Evolutionary conservation across 2,113 vertebrate genomes (phyloP).

Genomic region (Passer montanus): DNA sequence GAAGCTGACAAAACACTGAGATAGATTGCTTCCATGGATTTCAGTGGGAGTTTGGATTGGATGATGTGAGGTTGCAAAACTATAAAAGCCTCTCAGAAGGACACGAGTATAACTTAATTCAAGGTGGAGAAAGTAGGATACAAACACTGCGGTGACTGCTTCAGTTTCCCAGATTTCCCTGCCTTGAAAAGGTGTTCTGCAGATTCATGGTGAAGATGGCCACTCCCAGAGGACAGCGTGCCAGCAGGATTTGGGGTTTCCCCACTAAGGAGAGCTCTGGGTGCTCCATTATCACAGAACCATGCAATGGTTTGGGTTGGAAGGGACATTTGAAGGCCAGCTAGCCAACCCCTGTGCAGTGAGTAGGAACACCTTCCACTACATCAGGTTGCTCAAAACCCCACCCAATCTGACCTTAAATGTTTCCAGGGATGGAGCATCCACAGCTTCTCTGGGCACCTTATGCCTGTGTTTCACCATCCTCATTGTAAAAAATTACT

Average conservation of each 20-base stretch:
- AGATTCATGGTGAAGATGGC: neutral
- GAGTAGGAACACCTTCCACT: neutral
- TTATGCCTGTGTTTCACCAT: neutral
- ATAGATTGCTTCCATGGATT: slow-evolving; percentile 30
- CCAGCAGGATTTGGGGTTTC: neutral
- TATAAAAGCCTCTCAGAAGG: neutral
- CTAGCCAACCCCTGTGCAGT: neutral
- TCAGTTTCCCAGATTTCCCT: neutral
- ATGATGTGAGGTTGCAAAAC: neutral
- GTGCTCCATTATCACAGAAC: neutral
- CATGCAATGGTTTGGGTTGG: neutral
- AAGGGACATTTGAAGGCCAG: neutral
- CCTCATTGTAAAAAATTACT: neutral
- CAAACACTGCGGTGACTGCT: rapidly evolving
- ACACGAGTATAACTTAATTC: neutral
- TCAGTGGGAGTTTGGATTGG: neutral
- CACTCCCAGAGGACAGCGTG: rapidly evolving
- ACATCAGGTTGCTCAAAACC: neutral
- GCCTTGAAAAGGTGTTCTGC: neutral
- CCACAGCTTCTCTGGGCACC: neutral
- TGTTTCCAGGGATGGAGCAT: neutral
- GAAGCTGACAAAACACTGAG: neutral
- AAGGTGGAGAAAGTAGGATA: neutral
- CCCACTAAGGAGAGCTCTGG: neutral
- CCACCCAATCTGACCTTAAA: neutral